Evolutionary conservation across 1,140 invertebrate species (phyloP).

Genomic region (Leptinotarsa lineolata): DNA sequence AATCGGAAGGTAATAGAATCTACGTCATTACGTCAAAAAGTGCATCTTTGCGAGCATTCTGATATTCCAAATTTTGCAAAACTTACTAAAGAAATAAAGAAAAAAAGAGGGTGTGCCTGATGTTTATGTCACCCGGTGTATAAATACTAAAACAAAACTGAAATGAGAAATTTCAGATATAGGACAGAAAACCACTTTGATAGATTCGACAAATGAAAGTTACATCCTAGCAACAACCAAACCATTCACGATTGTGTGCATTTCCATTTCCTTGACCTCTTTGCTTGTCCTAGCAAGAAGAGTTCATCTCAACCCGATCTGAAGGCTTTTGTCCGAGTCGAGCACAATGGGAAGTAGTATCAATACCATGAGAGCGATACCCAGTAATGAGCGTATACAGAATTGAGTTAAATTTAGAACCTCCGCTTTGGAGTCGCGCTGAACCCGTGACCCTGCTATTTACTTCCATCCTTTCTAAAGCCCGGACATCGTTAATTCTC

Average conservation of each 20-base stretch:
- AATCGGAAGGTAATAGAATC: too few species aligned
- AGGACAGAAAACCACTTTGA: too few species aligned
- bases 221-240: too few species aligned
- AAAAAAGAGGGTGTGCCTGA: too few species aligned
- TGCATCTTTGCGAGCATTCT: too few species aligned
- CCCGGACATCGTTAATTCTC: conserved; percentile 5
- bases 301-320: neutral
- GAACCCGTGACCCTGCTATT: conserved; percentile 3
- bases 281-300: neutral
- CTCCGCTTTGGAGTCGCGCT: neutral
- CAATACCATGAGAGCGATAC: conserved; percentile 8
- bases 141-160: too few species aligned
- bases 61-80: too few species aligned
- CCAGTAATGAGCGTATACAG: neutral
- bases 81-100: too few species aligned
- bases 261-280: conserved; percentile 3
- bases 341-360: conserved; percentile 8
- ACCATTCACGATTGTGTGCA: neutral
- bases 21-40: too few species aligned
- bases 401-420: conserved; percentile 9
- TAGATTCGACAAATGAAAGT: too few species aligned
- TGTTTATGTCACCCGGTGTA: too few species aligned
- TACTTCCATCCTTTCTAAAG: conserved; percentile 5
- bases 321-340: neutral
- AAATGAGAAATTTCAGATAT: too few species aligned